Evolutionary conservation across 2,113 vertebrate genomes (phyloP), one percentile per base, ranked within the genome.

Genomic region (Cebus imitator): DNA sequence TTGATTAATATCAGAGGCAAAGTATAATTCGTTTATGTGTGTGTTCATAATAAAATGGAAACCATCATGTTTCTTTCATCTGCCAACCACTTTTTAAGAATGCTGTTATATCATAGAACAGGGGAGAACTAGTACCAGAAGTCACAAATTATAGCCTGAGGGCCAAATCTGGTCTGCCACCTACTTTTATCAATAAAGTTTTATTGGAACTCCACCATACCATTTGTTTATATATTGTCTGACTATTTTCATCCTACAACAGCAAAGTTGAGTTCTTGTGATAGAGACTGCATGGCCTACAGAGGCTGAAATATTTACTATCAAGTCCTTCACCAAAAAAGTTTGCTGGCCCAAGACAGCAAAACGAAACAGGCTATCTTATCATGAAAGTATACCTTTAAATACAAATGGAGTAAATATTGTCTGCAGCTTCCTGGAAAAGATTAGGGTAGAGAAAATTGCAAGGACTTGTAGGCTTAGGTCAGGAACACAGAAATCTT

Each of bases 311-410:
- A 87, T 37, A 73, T 82, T 89, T 50, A 83, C n/a, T 68, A 1
- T 70, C 87, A 70, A 80, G 43, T 25, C 48, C 37, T 83, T 76
- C 64, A 66, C n/a, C 40, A 40, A 78, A 82, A 79, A 90, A 64
- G 20, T 73, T 95, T 72, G 1, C 57, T 91, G 72, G 58, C 21
- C 66, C 58, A 43, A 50, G 18, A 52, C 48, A 96, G 66, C 30
- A 93, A 96, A 90, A 83, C 66, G 17, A 93, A 93, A 18, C 90
- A 94, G 58, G 2, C 7, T 96, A 93, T 84, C 61, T 55, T 66
- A 55, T 93, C 27, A 87, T 43, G 92, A n/a, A 87, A 43, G 20
- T 91, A 2, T 76, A 76, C 21, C 73, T 45, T 91, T 80, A 96
- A 91, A 75, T 90, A 84, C 27, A 94, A 66, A 66, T 61, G 45